Evolutionary conservation across 1,140 invertebrate genomes (phyloP), one percentile per base, ranked within the genome.

Genomic region (Caenorhabditis elegans): DNA sequence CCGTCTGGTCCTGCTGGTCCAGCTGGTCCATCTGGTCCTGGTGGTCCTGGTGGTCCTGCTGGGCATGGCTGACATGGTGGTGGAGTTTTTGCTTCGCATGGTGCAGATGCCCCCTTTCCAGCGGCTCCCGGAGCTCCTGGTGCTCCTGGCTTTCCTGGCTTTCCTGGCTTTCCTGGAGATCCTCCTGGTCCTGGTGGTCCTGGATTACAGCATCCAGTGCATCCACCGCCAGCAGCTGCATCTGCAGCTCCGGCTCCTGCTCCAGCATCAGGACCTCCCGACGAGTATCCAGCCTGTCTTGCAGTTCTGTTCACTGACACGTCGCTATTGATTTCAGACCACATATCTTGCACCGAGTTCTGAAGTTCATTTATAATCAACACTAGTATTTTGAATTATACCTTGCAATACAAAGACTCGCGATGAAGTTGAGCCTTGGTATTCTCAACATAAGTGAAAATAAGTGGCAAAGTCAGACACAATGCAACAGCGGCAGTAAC

Each of bases 61-160:
- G 82, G 82, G 78, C 82, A 83, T 43, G 82, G 82, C 28, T 82
- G 80, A 79, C 82, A 83, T 39, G 82, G 82, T 48, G 82, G 82
- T 75, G 82, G 82, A 15, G 82, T 83, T 28, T 39, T 82, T 0
- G 79, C 48, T 39, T 80, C 82, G 34, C 82, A 83, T 19, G 82
- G 82, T 31, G 53, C 48, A 8, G 34, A 15, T 3, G 82, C 78
- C 34, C 36, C 51, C 13, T 60, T 80, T 75, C 82, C 82, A 28
- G 78, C 51, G 19, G 79, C 53, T 70, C 82, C 77, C 26, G 82
- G 82, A 11, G 80, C 49, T 80, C 82, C 82, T 11, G 82, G 78
- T 24, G 82, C 79, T 65, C 78, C 82, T 13, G 82, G 82, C 6
- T 43, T 82, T 47, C 78, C 82, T 15, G 60, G 78, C 28, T 75